phyloP scores from a whole-genome alignment of 2,113 vertebrate species.

The Planiliza haematocheilus region DNA sequence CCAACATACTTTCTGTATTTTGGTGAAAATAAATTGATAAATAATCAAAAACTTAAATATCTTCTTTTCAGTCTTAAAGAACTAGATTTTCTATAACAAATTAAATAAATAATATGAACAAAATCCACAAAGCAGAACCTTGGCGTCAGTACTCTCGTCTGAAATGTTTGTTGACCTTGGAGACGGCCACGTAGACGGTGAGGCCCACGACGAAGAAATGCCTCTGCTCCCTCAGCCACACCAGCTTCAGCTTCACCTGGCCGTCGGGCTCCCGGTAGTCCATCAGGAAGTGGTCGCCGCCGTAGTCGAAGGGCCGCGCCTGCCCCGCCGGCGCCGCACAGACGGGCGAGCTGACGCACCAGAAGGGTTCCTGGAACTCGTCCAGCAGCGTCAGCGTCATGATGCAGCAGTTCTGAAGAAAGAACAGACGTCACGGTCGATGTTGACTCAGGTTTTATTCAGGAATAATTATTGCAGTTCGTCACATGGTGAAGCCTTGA shows the following conservation, averaged over 20 bases:
- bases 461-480: no score
- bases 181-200: constrained; percentile 9
- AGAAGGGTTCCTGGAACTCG: constrained; percentile 61
- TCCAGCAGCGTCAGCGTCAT: constrained; percentile 67
- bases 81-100: no score
- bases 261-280: constrained; percentile 6
- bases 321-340: not conserved
- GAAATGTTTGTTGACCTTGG: constrained; percentile 47
- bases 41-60: no score
- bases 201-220: constrained; percentile 67
- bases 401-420: constrained; percentile 70
- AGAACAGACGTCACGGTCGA: no score
- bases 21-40: no score
- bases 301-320: constrained; percentile 14
- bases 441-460: no score
- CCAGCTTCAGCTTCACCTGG: constrained; percentile 61
- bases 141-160: constrained; percentile 34
- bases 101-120: no score
- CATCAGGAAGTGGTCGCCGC: constrained; percentile 55
- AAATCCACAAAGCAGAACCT: no score
- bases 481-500: no score
- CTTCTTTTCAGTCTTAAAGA: no score
- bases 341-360: constrained; percentile 64
- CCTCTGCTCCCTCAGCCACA: constrained; percentile 54
- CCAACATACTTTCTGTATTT: no score